Base-by-base conservation (phyloP, 2,888 invertebrate genomes). In the Cryptosula pallasiana region DNA sequence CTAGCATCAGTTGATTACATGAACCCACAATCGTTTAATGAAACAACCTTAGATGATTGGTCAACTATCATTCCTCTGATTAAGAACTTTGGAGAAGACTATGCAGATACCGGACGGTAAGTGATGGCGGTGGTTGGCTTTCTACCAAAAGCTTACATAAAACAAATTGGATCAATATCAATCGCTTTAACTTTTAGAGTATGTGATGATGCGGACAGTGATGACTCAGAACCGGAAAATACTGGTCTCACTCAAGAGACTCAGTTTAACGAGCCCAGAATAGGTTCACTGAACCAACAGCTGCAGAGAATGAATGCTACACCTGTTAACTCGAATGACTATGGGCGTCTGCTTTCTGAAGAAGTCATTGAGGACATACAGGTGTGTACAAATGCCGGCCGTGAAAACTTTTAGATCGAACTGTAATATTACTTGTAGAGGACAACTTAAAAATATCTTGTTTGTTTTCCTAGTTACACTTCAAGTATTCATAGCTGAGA, bases 31-130 rank as follows among this genome's bases (percentile, higher is more conserved):
- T 29, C 25, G 9, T 5, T 63, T 3, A 9, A 27, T 29, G 63
- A 27, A 9, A 29, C 63, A 9, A 32, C 20, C 34, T 16, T 25
- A 9, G 63, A 63, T 63, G 63, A 63, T 32, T 63, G 63, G 63
- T 63, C 63, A 32, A 32, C 63, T 32, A 63, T 63, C 32, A 63
- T 63, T 9, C 63, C 63, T 63, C 32, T 63, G 9, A 63, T 63
- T 13, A 63, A 63, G 27, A 27, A 20, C 32, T 25, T 25, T 63
- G 32, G 9, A 9, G 63, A 63, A 32, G 63, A 63, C 32, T 63
- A 63, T 32, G 34, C 34, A 25, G 63, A 63, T n/a, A n/a, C n/a
- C n/a, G n/a, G n/a, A n/a, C n/a, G n/a, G n/a, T n/a, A n/a, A n/a
- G n/a, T n/a, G n/a, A n/a, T n/a, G n/a, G n/a, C n/a, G n/a, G n/a